These are phyloP conservation scores for Arrhopalites spinosus DNA, from an alignment of 2,888 invertebrate species.

Conservation along the genomic window DNA sequence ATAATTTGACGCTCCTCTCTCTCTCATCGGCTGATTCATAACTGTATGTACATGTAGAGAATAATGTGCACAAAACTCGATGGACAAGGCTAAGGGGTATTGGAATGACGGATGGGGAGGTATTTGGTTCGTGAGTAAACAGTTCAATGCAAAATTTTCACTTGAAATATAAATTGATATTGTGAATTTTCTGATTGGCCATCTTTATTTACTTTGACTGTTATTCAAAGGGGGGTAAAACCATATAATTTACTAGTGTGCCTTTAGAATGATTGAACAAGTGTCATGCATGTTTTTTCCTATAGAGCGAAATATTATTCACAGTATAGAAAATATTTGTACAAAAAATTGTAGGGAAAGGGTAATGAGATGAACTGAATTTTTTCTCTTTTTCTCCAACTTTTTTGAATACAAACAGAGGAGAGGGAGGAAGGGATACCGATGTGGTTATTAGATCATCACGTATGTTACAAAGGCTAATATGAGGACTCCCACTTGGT, in stretches of 20 bases:
- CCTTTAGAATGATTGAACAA: too few relatives aligned
- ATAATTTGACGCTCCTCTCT: too few relatives aligned
- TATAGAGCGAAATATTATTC: too few relatives aligned
- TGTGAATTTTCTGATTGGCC: constrained; percentile 3
- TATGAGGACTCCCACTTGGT: constrained; percentile 12
- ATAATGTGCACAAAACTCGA: too few relatives aligned
- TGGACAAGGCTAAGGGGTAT: not conserved
- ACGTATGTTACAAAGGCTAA: not conserved
- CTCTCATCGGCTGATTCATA: too few relatives aligned
- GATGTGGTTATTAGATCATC: not conserved
- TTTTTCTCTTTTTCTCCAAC: not conserved
- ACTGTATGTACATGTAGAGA: too few relatives aligned
- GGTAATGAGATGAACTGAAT: not conserved
- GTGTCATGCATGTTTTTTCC: too few relatives aligned
- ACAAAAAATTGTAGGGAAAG: not conserved
- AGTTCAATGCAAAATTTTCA: constrained; percentile 12
- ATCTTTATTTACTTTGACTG: too few relatives aligned
- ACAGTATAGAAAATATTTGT: too few relatives aligned
- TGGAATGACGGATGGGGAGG: constrained; percentile 5
- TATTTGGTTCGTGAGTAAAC: not conserved
- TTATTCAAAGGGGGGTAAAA: too few relatives aligned
- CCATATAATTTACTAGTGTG: too few relatives aligned
- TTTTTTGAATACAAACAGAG: too few relatives aligned
- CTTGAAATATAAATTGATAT: constrained; percentile 4
- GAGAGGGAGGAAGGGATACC: not conserved